Conservation (phyloP, 1,140 invertebrate genomes). For the Cephus cinctus region DNA sequence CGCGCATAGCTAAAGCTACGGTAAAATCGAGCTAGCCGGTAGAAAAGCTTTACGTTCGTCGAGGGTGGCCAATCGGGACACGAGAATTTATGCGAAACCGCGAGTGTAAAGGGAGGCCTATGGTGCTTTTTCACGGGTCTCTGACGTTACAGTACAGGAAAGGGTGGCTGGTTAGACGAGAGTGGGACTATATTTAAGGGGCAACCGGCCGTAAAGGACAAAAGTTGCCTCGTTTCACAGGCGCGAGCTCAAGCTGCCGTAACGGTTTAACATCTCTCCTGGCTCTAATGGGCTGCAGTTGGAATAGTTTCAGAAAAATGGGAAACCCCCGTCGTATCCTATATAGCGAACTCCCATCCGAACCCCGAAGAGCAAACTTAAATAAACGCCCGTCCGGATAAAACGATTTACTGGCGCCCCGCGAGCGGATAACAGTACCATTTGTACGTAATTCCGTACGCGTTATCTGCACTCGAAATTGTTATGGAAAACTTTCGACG, state of each 20-base stretch:
- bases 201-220: conserved; percentile 30
- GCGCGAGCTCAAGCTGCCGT: conserved; percentile 19
- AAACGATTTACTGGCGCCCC: conserved; percentile 42
- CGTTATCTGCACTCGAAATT: too few species aligned
- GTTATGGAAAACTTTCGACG: too few species aligned
- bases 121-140: too few species aligned
- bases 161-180: too few species aligned
- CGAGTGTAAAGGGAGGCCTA: too few species aligned
- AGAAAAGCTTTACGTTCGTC: too few species aligned
- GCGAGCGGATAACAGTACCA: conserved; percentile 40
- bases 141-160: too few species aligned
- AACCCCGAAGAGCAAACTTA: conserved; percentile 34
- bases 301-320: conserved; percentile 48
- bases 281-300: conserved; percentile 39
- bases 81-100: too few species aligned
- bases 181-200: conserved; percentile 28
- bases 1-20: too few species aligned
- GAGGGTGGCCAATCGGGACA: too few species aligned
- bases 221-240: conserved; percentile 39
- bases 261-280: conserved; percentile 37
- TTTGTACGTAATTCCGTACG: conserved; percentile 42
- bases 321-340: conserved; percentile 18
- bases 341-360: not conserved
- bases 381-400: conserved; percentile 43
- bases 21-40: too few species aligned